phyloP scores from a whole-genome alignment of 1,140 invertebrate genomes.

The Harpegnathos saltator region DNA sequence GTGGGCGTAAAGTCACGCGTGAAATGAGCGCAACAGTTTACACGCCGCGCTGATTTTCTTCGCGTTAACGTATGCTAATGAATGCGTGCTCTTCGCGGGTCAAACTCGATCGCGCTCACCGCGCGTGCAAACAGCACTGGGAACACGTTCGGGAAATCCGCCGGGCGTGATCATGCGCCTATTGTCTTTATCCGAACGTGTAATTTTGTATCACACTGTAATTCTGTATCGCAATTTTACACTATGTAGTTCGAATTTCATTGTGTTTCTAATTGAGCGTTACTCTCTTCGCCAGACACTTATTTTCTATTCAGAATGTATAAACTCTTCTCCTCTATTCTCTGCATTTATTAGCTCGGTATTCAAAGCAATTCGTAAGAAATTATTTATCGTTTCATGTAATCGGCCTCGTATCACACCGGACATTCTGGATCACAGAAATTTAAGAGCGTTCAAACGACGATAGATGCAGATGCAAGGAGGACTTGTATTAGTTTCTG shows the following conservation, averaged over 20 bases:
- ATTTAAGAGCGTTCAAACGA: no score
- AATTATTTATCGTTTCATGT: no score
- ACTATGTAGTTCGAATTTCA: no score
- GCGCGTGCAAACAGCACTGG: neutral
- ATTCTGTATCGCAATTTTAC: no score
- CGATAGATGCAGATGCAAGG: neutral
- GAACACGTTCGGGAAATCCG: neutral
- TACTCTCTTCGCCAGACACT: no score
- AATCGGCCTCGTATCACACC: no score
- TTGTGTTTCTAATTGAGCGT: no score
- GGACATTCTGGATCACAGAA: no score
- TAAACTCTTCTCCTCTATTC: no score
- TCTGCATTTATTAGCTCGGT: no score
- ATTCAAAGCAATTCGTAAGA: no score
- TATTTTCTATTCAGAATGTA: no score
- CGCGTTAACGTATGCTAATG: constrained; percentile 50
- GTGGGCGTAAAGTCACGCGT: constrained; percentile 15
- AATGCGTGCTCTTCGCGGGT: constrained; percentile 3
- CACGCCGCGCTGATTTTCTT: constrained; percentile 32
- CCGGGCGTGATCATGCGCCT: neutral
- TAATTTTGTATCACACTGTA: neutral
- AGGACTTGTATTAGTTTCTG: neutral
- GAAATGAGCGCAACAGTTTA: constrained; percentile 19
- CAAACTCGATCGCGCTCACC: neutral
- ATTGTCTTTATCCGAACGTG: neutral